phyloP scores from a whole-genome alignment of 2,113 vertebrate species.

The Guaruba guarouba region DNA sequence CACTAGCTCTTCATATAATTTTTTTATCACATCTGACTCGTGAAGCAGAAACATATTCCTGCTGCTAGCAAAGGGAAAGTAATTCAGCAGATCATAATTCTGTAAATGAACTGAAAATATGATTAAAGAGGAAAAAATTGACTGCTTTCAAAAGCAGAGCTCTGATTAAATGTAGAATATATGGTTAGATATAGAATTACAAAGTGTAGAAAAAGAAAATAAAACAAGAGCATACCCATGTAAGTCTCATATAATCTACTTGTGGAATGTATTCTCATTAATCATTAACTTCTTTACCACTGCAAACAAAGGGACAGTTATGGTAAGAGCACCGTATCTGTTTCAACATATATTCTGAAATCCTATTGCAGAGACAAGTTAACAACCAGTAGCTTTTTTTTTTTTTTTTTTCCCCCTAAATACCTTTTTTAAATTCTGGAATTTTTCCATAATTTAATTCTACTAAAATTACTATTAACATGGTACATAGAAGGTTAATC shows the following conservation, averaged over 20 bases:
- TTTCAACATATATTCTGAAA: not conserved
- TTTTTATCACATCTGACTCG: conserved; percentile 1
- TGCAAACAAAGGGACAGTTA: not conserved
- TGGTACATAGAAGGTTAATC: not conserved
- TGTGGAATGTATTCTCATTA: not conserved
- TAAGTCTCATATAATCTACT: not conserved
- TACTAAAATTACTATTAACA: not conserved
- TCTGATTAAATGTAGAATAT: conserved; percentile 14
- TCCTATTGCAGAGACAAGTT: not conserved
- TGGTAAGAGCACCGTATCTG: not conserved
- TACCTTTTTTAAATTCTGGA: not conserved
- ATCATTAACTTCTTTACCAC: not conserved
- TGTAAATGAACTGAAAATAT: conserved; percentile 17
- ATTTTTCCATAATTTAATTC: not conserved
- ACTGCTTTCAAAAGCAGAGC: not conserved
- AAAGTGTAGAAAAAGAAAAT: not conserved
- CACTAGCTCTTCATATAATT: not conserved
- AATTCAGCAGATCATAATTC: conserved; percentile 24
- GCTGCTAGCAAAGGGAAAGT: not conserved
- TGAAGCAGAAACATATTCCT: not conserved
- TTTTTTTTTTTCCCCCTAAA: not conserved
- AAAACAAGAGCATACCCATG: not conserved
- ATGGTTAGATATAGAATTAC: not conserved
- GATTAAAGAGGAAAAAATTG: conserved; percentile 8
- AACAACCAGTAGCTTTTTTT: not conserved